Conservation (phyloP, 2,888 invertebrate species). For the Diplazon laetatorius region DNA sequence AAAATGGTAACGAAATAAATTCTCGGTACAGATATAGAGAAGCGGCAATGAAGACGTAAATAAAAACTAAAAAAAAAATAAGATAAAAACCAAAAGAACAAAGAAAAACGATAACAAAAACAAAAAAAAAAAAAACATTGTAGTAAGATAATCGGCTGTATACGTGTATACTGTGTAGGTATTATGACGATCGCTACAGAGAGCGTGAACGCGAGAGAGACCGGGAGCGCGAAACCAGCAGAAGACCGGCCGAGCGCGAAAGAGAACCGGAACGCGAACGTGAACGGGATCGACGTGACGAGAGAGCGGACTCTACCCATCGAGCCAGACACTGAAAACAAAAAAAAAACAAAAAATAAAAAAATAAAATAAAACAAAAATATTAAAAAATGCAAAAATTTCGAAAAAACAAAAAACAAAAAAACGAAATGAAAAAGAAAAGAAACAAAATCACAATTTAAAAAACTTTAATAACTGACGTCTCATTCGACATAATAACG, state of each 20-base stretch:
- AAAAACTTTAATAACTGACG: conserved; percentile 40
- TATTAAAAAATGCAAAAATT: too few relatives aligned
- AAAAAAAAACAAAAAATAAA: conserved; percentile 2
- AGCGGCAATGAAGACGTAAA: conserved; percentile 51
- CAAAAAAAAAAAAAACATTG: too few relatives aligned
- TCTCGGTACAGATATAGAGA: conserved; percentile 46
- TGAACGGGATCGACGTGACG: conserved; percentile 87
- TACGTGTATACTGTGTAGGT: conserved; percentile 84
- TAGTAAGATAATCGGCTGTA: conserved; percentile 68
- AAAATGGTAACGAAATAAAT: conserved; percentile 39
- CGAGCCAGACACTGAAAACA: conserved; percentile 87
- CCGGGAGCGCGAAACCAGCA: conserved; percentile 84
- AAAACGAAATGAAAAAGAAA: conserved; percentile 4
- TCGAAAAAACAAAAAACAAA: conserved; percentile 12
- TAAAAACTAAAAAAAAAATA: too few relatives aligned
- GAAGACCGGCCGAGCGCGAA: conserved; percentile 84
- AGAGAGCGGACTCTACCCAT: conserved; percentile 84
- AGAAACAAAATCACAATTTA: conserved; percentile 36
- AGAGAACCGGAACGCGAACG: conserved; percentile 87
- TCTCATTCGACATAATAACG: conserved; percentile 49
- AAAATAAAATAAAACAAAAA: conserved; percentile 23
- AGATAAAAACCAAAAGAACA: too few relatives aligned
- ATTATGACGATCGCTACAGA: conserved; percentile 95
- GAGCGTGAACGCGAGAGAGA: conserved; percentile 87
- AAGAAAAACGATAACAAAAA: too few relatives aligned